phyloP scores from a whole-genome alignment of 2,113 vertebrate genomes.

The Scartelaos histophorus region DNA sequence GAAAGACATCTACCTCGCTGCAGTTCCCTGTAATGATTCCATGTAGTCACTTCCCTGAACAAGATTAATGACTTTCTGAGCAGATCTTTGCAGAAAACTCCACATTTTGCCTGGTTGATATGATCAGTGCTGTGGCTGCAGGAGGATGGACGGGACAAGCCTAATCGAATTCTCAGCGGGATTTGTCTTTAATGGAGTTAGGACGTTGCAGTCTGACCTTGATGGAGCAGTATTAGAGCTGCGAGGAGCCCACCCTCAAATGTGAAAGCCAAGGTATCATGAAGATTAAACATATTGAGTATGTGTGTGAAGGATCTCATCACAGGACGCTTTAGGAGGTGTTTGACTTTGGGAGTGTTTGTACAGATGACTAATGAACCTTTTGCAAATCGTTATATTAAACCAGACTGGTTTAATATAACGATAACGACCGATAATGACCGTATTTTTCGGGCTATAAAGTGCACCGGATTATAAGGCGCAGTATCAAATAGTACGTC shows the following conservation, averaged over 20 bases:
- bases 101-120: slow-evolving; percentile 40
- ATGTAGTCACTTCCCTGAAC: slow-evolving; percentile 16
- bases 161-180: slow-evolving; percentile 51
- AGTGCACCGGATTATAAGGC: too few species aligned
- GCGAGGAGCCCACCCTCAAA: slow-evolving; percentile 26
- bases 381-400: too few species aligned
- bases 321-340: background rate
- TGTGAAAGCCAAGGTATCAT: slow-evolving; percentile 16
- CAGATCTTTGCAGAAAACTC: slow-evolving; percentile 39
- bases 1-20: slow-evolving; percentile 33
- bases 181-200: slow-evolving; percentile 61
- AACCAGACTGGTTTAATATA: too few species aligned
- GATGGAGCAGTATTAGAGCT: slow-evolving; percentile 32
- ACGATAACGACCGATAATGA: too few species aligned
- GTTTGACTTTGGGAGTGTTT: background rate
- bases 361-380: too few species aligned
- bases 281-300: slow-evolving; percentile 13
- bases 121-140: slow-evolving; percentile 27
- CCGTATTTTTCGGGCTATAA: too few species aligned
- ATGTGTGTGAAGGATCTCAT: background rate
- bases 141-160: slow-evolving; percentile 39
- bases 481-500: too few species aligned
- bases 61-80: slow-evolving; percentile 48
- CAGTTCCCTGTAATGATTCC: slow-evolving; percentile 28
- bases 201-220: slow-evolving; percentile 61